Evolutionary conservation across 2,888 invertebrate genomes (phyloP).

Genomic region (Trachelus tabidus): DNA sequence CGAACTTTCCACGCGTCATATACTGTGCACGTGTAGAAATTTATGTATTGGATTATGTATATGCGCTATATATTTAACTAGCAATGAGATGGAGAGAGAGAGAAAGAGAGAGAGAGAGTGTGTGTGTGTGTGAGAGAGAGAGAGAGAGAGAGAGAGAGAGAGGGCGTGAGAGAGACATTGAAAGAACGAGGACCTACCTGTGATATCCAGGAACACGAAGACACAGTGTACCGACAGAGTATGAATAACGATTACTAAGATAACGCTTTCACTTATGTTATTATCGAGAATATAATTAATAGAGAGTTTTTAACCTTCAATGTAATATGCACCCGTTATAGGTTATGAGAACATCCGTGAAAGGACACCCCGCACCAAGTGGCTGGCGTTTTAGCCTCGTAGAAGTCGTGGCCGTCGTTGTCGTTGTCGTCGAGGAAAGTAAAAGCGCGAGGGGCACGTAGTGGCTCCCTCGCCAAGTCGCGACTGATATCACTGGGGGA

Average conservation of each 20-base stretch:
- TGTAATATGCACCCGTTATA: background rate
- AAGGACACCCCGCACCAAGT: background rate
- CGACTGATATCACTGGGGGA: slow-evolving; percentile 63
- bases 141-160: background rate
- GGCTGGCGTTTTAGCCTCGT: background rate
- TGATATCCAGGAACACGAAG: background rate
- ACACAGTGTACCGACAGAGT: background rate
- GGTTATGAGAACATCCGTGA: background rate
- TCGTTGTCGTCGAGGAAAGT: background rate
- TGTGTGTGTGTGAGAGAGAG: too few relatives aligned
- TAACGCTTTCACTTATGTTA: background rate
- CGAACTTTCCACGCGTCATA: background rate
- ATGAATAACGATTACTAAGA: background rate
- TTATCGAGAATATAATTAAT: background rate
- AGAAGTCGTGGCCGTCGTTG: background rate
- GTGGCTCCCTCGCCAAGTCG: slow-evolving; percentile 60
- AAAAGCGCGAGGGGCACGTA: slow-evolving; percentile 41
- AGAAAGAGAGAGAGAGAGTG: too few relatives aligned
- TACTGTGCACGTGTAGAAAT: background rate
- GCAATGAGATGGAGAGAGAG: background rate
- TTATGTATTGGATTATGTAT: background rate
- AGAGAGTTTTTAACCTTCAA: background rate
- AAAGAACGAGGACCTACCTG: background rate
- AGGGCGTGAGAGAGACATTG: background rate
- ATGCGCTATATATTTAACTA: background rate